Percentiles rank a stretch among this genome's conserved stretches.
These are phyloP conservation scores for Idaea straminata DNA, from an alignment of 2,888 invertebrate species.

Conservation along the genomic window DNA sequence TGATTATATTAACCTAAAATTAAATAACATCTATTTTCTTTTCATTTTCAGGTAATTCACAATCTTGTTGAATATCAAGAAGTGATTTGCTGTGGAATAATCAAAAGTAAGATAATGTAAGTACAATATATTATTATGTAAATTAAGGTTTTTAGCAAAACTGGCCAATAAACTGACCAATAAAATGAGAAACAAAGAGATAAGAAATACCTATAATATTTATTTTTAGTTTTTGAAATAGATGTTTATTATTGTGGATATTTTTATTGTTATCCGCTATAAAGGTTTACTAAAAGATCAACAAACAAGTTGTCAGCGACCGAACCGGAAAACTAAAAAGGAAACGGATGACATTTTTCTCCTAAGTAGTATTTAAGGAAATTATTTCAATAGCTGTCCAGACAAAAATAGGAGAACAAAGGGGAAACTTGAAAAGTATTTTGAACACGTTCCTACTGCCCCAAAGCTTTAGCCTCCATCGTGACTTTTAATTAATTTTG, in stretches of 20 bases:
- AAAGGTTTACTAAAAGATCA: constrained; percentile 5
- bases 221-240: not conserved
- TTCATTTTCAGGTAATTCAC: constrained; percentile 66
- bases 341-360: constrained; percentile 19
- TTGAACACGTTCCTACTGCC: constrained; percentile 64
- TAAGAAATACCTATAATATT: too few species aligned
- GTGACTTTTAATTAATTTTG: constrained; percentile 70
- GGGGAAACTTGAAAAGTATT: constrained; percentile 58
- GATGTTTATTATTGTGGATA: constrained; percentile 7
- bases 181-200: too few species aligned
- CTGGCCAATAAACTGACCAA: too few species aligned
- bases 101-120: constrained; percentile 35
- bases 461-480: constrained; percentile 40
- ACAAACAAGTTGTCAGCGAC: constrained; percentile 10
- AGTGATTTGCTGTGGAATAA: constrained; percentile 57
- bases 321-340: constrained; percentile 19
- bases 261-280: constrained; percentile 10
- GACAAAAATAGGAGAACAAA: constrained; percentile 59
- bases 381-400: constrained; percentile 36
- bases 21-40: constrained; percentile 12
- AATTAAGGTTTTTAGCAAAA: too few species aligned
- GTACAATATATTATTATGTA: constrained; percentile 31
- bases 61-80: constrained; percentile 62
- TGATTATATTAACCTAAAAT: not conserved
- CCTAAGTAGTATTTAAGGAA: constrained; percentile 26